Evolutionary conservation across 2,113 vertebrate genomes (phyloP).

Genomic region (Saguinus midas): DNA sequence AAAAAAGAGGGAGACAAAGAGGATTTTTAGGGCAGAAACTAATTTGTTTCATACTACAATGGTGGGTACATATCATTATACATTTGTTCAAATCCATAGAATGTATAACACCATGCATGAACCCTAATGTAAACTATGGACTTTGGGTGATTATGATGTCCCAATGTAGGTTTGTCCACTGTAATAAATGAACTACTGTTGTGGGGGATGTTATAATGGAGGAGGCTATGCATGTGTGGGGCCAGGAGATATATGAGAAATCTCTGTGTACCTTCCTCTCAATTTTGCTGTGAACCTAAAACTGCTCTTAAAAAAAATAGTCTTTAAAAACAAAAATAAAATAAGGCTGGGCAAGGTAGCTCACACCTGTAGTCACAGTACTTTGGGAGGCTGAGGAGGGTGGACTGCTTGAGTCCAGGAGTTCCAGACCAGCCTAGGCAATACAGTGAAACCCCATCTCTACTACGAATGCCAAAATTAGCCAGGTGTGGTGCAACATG

Average conservation of each 20-base stretch:
- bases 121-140: background rate
- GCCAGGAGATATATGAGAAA: background rate
- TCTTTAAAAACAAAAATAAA: background rate
- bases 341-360: background rate
- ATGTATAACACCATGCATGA: background rate
- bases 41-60: background rate
- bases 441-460: too few relatives aligned
- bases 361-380: too few relatives aligned
- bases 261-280: background rate
- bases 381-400: too few relatives aligned
- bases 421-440: too few relatives aligned
- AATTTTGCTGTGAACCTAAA: background rate
- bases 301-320: background rate
- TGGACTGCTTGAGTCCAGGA: too few relatives aligned
- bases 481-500: too few relatives aligned
- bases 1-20: background rate
- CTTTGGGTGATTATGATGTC: background rate
- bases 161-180: background rate
- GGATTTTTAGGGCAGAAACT: background rate
- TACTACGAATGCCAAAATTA: too few relatives aligned
- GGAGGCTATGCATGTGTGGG: background rate
- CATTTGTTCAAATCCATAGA: background rate
- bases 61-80: background rate
- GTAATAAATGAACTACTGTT: background rate
- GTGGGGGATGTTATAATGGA: background rate